Evolutionary conservation across 64 coral and sea anemone species (phyloP), one percentile per base, ranked within the genome.

Genomic region (Montipora cactus): DNA sequence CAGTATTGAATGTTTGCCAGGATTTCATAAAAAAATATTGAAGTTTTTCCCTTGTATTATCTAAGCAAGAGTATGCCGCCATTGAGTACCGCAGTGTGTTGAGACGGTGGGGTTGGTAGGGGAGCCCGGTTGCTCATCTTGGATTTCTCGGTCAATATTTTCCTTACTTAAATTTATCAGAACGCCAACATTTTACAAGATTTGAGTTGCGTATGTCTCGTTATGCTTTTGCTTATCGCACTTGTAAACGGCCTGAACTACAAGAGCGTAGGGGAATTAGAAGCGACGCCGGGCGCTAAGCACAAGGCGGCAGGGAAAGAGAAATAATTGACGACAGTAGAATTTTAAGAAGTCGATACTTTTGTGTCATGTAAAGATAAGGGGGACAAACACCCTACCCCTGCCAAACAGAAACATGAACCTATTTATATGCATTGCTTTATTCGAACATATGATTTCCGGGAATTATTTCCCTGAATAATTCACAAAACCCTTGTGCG

Each of bases 401-500:
- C 28, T 37, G 28, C 28, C 28, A 37, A 37, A 37, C 1, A 37
- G 64, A 67, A 67, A 5, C 64, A 67, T 71, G 68, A 71, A 71
- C 16, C 20, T 71, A 21, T 71, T 21, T 71, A 71, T 71, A 71
- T 14, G 21, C 44, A 15, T 47, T 78, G 76, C 49, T 48, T 48
- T 48, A 49, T 78, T 78, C 46, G 44, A 4, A 18, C 76, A 78
- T 44, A 16, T 75, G 67, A 87, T 28, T 74, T 87, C 84, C 61
- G 45, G 67, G 84, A 87, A 87, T 16, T 25, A 25, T 47, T 16
- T 44, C 83, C 83, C 7, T 4, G 28, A 16, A 19, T 76, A 46
- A 76, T 45, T 45, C n/a, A 15, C 21, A 67, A 84, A 84, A n/a
- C 22, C 28, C 1, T 58, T 8, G 28, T 28, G 8, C 22, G 74